Conservation (phyloP, 2,113 vertebrate genomes). For the Sprattus sprattus region DNA sequence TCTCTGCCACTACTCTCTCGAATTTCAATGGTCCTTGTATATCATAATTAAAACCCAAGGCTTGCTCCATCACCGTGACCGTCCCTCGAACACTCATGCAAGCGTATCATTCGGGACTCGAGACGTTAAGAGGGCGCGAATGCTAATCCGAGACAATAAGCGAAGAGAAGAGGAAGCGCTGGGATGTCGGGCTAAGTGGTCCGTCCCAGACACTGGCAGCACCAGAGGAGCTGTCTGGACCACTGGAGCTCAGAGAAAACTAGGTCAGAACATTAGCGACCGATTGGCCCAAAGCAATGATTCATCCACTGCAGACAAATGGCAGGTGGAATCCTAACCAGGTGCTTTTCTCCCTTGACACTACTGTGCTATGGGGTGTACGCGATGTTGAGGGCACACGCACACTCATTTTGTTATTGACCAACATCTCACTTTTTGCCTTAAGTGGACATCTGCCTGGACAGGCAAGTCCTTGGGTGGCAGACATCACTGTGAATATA, state of each 20-base stretch:
- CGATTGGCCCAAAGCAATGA: background rate
- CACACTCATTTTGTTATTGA: background rate
- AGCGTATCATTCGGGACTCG: background rate
- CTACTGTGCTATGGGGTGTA: background rate
- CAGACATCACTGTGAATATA: background rate
- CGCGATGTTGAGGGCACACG: background rate
- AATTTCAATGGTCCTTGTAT: background rate
- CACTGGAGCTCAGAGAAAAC: background rate
- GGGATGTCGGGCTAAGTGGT: background rate
- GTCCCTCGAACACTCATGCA: background rate
- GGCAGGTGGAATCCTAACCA: too few species aligned
- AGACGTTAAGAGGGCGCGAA: background rate
- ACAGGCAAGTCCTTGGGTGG: background rate
- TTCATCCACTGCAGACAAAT: too few species aligned
- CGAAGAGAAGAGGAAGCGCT: background rate
- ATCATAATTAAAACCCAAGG: background rate
- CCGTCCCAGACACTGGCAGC: background rate
- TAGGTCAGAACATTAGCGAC: background rate
- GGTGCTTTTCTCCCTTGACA: background rate
- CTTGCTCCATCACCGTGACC: background rate
- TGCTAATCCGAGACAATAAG: background rate
- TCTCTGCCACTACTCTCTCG: background rate
- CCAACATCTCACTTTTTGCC: background rate
- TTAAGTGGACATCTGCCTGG: background rate
- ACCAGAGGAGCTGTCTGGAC: background rate